phyloP scores from a whole-genome alignment of 2,888 invertebrate species.

The Deroplatys truncata region DNA sequence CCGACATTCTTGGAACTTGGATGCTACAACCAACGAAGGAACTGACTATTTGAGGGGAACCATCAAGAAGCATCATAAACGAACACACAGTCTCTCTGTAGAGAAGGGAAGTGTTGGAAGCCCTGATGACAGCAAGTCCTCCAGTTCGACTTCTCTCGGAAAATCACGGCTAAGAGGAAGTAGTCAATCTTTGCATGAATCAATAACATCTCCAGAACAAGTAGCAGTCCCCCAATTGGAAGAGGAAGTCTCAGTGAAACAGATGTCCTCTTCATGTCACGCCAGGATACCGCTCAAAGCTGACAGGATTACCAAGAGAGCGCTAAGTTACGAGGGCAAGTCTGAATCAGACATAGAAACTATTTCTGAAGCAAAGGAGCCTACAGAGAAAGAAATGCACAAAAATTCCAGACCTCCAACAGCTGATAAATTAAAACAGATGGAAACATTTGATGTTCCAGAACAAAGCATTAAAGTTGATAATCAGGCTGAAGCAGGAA shows the following conservation, averaged over 20 bases:
- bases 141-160: slow-evolving; percentile 24
- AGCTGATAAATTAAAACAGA: neutral
- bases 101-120: slow-evolving; percentile 33
- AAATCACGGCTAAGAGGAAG: slow-evolving; percentile 33
- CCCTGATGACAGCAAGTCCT: slow-evolving; percentile 27
- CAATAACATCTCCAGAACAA: slow-evolving; percentile 26
- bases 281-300: neutral
- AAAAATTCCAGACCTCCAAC: neutral
- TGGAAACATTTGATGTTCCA: neutral
- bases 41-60: neutral
- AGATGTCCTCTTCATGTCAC: slow-evolving; percentile 18
- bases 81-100: slow-evolving; percentile 47
- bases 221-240: neutral
- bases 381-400: neutral
- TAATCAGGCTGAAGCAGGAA: neutral
- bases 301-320: slow-evolving; percentile 10
- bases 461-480: neutral
- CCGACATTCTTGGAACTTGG: slow-evolving; percentile 49
- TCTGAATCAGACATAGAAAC: slow-evolving; percentile 9
- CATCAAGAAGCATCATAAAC: slow-evolving; percentile 42
- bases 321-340: slow-evolving; percentile 14
- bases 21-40: slow-evolving; percentile 32
- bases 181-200: slow-evolving; percentile 41
- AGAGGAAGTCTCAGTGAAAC: neutral
- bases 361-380: neutral